These are phyloP conservation scores for Archilochus colubris DNA, from an alignment of 2,113 vertebrate genomes.

Conservation along the genomic window DNA sequence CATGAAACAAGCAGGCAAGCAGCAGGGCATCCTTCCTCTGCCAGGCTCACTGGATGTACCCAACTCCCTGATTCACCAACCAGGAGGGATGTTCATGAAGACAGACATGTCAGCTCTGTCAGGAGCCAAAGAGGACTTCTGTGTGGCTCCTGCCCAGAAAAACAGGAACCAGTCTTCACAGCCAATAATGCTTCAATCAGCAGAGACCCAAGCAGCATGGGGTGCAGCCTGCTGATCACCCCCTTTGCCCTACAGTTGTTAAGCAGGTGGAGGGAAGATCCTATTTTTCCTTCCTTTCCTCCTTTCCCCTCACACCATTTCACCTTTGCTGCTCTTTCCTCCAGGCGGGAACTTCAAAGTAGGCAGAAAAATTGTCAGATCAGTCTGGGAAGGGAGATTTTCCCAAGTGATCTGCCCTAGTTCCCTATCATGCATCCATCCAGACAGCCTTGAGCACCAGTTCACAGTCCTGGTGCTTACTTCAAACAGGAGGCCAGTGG, in stretches of 20 bases:
- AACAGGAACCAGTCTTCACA: not conserved
- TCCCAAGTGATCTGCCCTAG: not conserved
- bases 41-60: not conserved
- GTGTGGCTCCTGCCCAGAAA: not conserved
- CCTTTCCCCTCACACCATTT: not conserved
- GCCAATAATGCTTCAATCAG: not conserved
- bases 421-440: not conserved
- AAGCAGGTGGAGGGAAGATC: not conserved
- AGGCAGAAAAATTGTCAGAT: not conserved
- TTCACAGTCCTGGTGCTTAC: not conserved
- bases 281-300: not conserved
- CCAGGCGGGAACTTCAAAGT: not conserved
- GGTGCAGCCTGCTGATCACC: not conserved
- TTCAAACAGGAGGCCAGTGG: not conserved
- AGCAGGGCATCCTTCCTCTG: not conserved
- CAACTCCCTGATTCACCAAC: not conserved
- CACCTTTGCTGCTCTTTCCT: not conserved
- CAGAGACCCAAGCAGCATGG: not conserved
- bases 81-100: not conserved
- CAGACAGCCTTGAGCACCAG: not conserved
- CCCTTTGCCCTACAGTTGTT: not conserved
- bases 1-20: not conserved
- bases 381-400: not conserved
- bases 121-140: not conserved
- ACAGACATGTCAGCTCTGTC: not conserved